These are phyloP conservation scores for Turnix velox DNA, from an alignment of 2,113 vertebrate species.

Conservation along the genomic window DNA sequence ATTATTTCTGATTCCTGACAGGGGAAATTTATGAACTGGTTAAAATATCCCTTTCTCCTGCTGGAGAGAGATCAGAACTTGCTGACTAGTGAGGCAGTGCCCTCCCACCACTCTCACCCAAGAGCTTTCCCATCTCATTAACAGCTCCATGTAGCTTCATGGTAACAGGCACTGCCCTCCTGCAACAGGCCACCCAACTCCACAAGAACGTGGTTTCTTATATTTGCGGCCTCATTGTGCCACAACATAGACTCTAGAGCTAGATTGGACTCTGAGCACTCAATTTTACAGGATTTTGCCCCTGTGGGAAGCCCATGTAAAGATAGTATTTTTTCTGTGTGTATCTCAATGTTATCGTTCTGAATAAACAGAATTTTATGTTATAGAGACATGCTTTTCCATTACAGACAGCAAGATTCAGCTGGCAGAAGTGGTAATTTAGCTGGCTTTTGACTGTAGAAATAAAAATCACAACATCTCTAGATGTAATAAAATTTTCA, in stretches of 20 bases:
- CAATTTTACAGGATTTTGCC: background rate
- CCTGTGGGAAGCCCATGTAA: background rate
- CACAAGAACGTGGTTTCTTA: background rate
- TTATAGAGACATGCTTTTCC: background rate
- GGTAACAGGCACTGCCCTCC: background rate
- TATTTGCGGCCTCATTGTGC: background rate
- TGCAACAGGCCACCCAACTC: fast-evolving
- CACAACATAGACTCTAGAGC: background rate
- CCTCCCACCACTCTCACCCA: background rate
- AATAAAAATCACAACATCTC: background rate
- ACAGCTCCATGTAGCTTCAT: background rate
- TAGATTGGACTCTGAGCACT: background rate
- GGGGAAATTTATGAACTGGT: background rate
- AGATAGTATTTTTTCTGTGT: background rate
- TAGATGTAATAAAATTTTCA: background rate
- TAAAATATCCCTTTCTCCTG: background rate
- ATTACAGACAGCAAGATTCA: background rate
- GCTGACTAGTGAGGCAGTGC: background rate
- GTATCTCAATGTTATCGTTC: background rate
- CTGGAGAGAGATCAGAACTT: background rate
- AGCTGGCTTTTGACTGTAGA: background rate
- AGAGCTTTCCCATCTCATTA: background rate
- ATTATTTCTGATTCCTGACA: background rate
- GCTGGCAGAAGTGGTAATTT: background rate
- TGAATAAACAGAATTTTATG: background rate